Evolutionary conservation across 2,888 invertebrate genomes (phyloP).

Genomic region (Chrysomela aeneicollis): DNA sequence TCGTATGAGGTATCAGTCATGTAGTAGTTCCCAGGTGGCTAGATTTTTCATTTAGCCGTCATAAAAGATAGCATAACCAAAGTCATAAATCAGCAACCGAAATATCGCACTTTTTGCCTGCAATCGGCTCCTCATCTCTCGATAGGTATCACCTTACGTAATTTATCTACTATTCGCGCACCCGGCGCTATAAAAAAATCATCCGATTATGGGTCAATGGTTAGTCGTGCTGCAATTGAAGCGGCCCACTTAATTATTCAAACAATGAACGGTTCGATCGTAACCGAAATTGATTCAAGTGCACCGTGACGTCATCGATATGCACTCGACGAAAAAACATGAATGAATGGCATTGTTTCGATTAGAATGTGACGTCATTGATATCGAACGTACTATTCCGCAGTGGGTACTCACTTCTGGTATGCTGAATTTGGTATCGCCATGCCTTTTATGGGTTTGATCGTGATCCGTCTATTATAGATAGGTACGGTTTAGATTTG

Average conservation of each 20-base stretch:
- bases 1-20: too few relatives aligned
- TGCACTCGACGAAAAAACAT: neutral
- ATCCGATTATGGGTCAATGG: slow-evolving; percentile 1
- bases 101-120: too few relatives aligned
- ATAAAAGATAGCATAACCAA: too few relatives aligned
- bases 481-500: neutral
- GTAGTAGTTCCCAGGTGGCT: too few relatives aligned
- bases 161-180: too few relatives aligned
- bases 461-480: neutral
- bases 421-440: slow-evolving; percentile 3
- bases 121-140: too few relatives aligned
- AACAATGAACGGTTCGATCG: slow-evolving; percentile 2
- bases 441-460: neutral
- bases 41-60: too few relatives aligned
- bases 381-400: neutral
- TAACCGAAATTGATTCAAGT: slow-evolving; percentile 3
- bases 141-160: too few relatives aligned
- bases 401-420: neutral
- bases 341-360: slow-evolving; percentile 5
- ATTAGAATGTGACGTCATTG: neutral
- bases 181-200: neutral
- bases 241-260: neutral
- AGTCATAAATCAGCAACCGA: too few relatives aligned
- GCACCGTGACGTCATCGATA: neutral
- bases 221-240: neutral